These are phyloP conservation scores for Tipula lateralis DNA, from an alignment of 2,888 invertebrate species.

Conservation along the genomic window DNA sequence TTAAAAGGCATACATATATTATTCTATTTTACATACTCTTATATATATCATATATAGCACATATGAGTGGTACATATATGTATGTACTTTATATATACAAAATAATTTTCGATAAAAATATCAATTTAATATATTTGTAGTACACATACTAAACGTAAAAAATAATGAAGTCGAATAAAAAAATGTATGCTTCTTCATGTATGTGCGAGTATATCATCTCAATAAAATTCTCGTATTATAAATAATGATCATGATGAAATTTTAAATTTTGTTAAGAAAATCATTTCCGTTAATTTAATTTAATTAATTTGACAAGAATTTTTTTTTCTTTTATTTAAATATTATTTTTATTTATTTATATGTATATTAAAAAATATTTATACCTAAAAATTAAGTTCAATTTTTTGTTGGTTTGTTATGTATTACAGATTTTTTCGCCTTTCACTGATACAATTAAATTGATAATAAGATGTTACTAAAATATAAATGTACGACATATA, in stretches of 20 bases:
- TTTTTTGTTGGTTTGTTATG: background rate
- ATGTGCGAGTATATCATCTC: background rate
- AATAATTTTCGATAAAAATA: background rate
- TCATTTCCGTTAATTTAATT: slow-evolving; percentile 24
- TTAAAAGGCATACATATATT: background rate
- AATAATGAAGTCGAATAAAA: background rate
- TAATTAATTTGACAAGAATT: slow-evolving; percentile 20
- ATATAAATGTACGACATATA: too few species aligned
- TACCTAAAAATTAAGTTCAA: background rate
- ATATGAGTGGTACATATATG: too few species aligned
- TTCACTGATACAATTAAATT: background rate
- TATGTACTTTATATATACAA: background rate
- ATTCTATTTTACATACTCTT: background rate
- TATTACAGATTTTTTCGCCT: background rate
- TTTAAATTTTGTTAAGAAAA: slow-evolving; percentile 15
- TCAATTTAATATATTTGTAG: background rate
- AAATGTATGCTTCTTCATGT: slow-evolving; percentile 4
- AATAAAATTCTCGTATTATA: background rate
- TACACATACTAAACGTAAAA: background rate
- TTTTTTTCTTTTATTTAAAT: background rate
- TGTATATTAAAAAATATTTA: background rate
- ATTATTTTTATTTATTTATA: background rate
- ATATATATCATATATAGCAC: too few species aligned
- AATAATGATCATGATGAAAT: slow-evolving; percentile 24
- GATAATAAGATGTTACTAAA: background rate